Conservation (phyloP, 2,797 vertebrate species). For the Pipistrellus kuhlii region DNA sequence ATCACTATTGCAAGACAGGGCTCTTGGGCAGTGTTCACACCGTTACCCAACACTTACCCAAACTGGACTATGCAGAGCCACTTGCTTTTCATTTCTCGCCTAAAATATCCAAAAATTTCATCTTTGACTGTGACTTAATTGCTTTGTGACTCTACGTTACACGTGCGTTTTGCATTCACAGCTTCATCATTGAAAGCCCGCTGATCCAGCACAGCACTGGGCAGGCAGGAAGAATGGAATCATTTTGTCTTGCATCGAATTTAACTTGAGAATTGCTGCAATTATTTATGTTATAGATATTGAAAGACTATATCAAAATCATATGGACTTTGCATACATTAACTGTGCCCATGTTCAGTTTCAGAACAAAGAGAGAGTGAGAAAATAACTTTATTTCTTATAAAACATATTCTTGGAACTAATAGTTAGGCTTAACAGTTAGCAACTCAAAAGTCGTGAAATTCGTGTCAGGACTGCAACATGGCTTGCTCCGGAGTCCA, state of each 20-base stretch:
- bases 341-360: neutral
- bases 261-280: neutral
- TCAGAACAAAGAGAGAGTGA: neutral
- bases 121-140: neutral
- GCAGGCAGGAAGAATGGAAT: neutral
- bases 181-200: neutral
- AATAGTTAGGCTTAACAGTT: too few species aligned
- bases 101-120: neutral
- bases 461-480: too few species aligned
- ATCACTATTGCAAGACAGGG: neutral
- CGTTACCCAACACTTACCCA: neutral
- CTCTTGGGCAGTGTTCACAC: neutral
- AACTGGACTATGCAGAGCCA: neutral
- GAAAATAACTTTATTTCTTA: too few species aligned
- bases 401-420: too few species aligned
- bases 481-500: too few species aligned
- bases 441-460: too few species aligned
- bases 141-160: conserved; percentile 17
- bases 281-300: neutral
- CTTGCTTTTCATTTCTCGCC: neutral
- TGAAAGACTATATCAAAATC: neutral
- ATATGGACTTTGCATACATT: neutral
- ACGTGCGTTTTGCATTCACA: neutral
- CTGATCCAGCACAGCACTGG: neutral
- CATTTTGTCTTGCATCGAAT: neutral